Conservation (phyloP, 2,113 vertebrate species). For the Phylloscopus trochiloides region DNA sequence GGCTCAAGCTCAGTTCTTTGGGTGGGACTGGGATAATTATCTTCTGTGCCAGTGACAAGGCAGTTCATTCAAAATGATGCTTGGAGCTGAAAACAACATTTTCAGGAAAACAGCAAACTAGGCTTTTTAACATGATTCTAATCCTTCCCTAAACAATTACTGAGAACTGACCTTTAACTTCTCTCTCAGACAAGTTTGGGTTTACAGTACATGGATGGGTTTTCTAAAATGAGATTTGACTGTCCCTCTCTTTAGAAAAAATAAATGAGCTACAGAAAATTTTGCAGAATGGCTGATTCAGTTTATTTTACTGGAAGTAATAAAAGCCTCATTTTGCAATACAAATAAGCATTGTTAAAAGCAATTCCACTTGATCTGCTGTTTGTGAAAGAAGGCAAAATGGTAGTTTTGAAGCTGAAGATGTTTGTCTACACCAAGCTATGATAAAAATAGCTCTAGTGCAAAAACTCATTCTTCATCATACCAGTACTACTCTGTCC, state of each 20-base stretch:
- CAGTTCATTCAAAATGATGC: constrained; percentile 36
- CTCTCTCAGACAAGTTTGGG: not conserved
- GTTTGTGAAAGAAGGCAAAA: not conserved
- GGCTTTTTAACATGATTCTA: not conserved
- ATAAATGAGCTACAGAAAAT: not conserved
- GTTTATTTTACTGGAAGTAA: not conserved
- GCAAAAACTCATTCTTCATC: not conserved
- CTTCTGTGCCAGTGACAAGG: constrained; percentile 22
- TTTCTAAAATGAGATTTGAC: constrained; percentile 37
- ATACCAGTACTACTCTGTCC: not conserved
- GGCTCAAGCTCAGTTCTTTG: constrained; percentile 11
- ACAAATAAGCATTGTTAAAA: not conserved
- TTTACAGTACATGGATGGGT: not conserved
- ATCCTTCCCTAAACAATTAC: not conserved
- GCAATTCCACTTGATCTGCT: not conserved
- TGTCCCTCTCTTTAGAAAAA: not conserved
- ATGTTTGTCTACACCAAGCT: not conserved
- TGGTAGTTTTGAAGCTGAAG: not conserved
- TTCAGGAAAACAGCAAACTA: constrained; percentile 11
- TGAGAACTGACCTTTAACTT: constrained; percentile 18
- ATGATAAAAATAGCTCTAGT: not conserved
- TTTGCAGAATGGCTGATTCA: not conserved
- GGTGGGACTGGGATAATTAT: constrained; percentile 30
- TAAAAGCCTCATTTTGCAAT: not conserved
- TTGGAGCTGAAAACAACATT: constrained; percentile 12